Evolutionary conservation across 2,888 invertebrate genomes (phyloP), one percentile per base, ranked within the genome.

Genomic region (Athripsodes cinereus): DNA sequence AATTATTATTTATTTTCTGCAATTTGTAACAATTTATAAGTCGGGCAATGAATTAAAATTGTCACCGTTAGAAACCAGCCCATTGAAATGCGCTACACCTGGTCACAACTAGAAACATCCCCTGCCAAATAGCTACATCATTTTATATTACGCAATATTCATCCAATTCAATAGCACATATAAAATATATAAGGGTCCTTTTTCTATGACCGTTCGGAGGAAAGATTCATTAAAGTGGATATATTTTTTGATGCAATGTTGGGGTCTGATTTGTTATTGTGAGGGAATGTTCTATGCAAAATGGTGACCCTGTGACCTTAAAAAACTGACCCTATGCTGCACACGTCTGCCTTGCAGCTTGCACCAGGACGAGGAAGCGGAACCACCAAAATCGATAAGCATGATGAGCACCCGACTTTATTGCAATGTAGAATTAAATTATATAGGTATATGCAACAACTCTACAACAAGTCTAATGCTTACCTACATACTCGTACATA

Each of bases 231-330:
- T 13, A 5, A 8, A 40, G 40, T 8, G 40, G 3, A 40, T 40
- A 16, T 13, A 40, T 40, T 40, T 31, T 40, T 40, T 6, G 21
- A 47, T 20, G 16, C 20, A 47, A 10, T 19, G 5, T 47, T 21
- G 6, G 54, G 58, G 54, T 52, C 51, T 47, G 34, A 59, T 59
- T 59, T 55, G 59, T 59, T 52, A 52, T 52, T 51, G 52, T 59
- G 50, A 44, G 58, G 58, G 58, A 54, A 58, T 58, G 51, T 47
- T 53, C 50, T 57, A 52, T 52, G 56, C 59, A 59, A 53, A 51
- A 46, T 55, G 55, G 53, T 63, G 63, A 63, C 63, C 63, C 47
- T 58, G 55, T 63, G 63, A 63, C 63, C 63, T 63, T 55, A 55
- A 63, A 63, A 59, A 53, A 57, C 55, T 63, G 63, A 61, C 63